phyloP scores from a whole-genome alignment of 2,888 invertebrate species.

The Reticulitermes lucifugus region DNA sequence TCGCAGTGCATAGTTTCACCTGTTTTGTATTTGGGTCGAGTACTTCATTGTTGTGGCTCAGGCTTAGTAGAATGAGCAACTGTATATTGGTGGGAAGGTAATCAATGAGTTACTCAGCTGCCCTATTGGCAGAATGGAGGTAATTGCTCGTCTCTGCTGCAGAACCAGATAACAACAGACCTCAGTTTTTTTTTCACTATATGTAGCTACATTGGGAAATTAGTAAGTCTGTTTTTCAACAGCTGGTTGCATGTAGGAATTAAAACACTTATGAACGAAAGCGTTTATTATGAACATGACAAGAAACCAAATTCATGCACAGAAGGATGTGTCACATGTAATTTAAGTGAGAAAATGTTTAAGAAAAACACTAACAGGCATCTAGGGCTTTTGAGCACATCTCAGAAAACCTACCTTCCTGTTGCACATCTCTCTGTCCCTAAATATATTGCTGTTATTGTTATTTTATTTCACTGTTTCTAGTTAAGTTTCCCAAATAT shows the following conservation, averaged over 20 bases:
- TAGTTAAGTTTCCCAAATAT: too few relatives aligned
- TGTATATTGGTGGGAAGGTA: constrained; percentile 29
- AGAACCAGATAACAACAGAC: constrained; percentile 21
- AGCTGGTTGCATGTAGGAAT: background rate
- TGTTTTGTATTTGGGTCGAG: constrained; percentile 51
- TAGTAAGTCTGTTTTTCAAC: background rate
- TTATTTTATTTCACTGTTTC: too few relatives aligned
- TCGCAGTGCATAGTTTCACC: constrained; percentile 45
- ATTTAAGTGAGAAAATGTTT: too few relatives aligned
- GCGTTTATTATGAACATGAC: too few relatives aligned
- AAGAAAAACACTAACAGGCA: too few relatives aligned
- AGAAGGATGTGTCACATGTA: too few relatives aligned
- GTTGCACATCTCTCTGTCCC: too few relatives aligned
- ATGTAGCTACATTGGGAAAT: background rate
- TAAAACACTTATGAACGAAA: background rate
- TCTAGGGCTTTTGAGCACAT: too few relatives aligned
- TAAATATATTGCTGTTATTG: too few relatives aligned
- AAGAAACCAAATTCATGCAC: too few relatives aligned
- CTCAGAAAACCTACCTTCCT: too few relatives aligned
- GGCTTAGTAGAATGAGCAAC: constrained; percentile 39
- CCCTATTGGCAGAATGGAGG: constrained; percentile 38
- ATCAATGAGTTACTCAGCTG: constrained; percentile 46
- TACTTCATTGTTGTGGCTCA: constrained; percentile 41
- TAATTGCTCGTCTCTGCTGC: constrained; percentile 42
- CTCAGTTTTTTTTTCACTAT: background rate